Percentiles rank a stretch among this genome's conserved stretches.
phyloP scores from a whole-genome alignment of 2,797 vertebrate species.

The Hemitrygon akajei region DNA sequence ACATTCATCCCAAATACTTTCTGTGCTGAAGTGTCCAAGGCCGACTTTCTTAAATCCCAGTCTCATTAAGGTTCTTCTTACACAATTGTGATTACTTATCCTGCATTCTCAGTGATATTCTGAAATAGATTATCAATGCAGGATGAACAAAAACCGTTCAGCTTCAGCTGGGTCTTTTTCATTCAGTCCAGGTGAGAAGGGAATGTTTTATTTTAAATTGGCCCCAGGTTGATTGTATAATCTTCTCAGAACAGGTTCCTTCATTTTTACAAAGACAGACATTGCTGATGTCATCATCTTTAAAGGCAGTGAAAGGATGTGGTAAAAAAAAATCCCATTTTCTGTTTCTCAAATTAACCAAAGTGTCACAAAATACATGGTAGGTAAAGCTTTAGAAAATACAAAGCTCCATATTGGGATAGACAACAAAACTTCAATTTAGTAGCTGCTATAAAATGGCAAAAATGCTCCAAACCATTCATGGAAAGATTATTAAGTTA shows the following conservation, averaged over 20 bases:
- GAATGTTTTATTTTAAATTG: neutral
- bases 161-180: neutral
- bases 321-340: neutral
- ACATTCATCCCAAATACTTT: neutral
- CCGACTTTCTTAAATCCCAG: neutral
- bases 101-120: neutral
- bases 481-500: no score
- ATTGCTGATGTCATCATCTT: neutral
- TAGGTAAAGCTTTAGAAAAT: neutral
- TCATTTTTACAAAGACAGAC: neutral
- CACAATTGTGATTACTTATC: neutral
- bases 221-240: conserved; percentile 16
- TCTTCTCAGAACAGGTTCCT: neutral
- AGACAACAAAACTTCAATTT: no score
- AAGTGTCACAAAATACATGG: neutral
- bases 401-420: neutral
- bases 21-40: neutral
- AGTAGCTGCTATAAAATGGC: no score
- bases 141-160: neutral
- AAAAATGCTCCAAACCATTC: no score
- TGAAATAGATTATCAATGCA: neutral
- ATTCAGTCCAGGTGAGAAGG: neutral
- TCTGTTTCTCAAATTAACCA: neutral
- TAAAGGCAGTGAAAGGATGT: neutral
- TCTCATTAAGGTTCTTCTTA: neutral